Percentiles rank a stretch among this genome's conserved stretches.
Conservation (phyloP, 2,888 invertebrate genomes). For the Tetramorium bicarinatum region DNA sequence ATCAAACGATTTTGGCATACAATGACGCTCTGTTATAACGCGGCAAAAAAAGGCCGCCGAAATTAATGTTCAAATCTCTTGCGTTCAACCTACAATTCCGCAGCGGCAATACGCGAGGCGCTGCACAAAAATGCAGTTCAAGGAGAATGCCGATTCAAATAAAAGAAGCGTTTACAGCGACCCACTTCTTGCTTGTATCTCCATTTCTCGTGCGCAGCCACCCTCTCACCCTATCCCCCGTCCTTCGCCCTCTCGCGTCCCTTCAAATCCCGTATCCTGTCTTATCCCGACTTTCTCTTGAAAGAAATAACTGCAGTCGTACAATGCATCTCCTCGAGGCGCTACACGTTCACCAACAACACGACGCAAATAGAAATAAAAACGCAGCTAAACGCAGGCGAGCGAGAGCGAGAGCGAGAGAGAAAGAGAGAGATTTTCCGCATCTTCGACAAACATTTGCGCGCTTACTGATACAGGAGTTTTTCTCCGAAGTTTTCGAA, state of each 20-base stretch:
- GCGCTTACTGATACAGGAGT: conserved; percentile 68
- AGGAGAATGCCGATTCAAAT: conserved; percentile 49
- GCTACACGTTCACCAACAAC: conserved; percentile 74
- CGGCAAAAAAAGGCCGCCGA: conserved; percentile 26
- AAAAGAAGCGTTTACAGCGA: conserved; percentile 50
- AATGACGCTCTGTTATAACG: conserved; percentile 54
- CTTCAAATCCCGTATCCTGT: conserved; percentile 52
- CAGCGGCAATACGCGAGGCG: conserved; percentile 30
- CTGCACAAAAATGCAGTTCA: conserved; percentile 35
- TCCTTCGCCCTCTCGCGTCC: conserved; percentile 11
- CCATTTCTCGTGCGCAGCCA: conserved; percentile 42
- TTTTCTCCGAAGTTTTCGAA: conserved; percentile 60
- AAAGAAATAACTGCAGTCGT: conserved; percentile 63
- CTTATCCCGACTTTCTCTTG: conserved; percentile 52
- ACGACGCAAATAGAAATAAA: conserved; percentile 72
- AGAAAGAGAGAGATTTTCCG: conserved; percentile 5
- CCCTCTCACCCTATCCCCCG: not conserved
- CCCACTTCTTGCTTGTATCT: conserved; percentile 50
- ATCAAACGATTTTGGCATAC: conserved; percentile 61
- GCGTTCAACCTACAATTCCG: conserved; percentile 10
- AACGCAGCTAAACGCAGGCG: conserved; percentile 39
- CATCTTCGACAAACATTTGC: conserved; percentile 58
- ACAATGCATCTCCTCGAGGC: conserved; percentile 70
- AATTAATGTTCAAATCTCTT: conserved; percentile 21
- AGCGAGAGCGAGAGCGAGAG: not conserved